phyloP scores from a whole-genome alignment of 1,140 invertebrate species.

The Seison nebaliae region DNA sequence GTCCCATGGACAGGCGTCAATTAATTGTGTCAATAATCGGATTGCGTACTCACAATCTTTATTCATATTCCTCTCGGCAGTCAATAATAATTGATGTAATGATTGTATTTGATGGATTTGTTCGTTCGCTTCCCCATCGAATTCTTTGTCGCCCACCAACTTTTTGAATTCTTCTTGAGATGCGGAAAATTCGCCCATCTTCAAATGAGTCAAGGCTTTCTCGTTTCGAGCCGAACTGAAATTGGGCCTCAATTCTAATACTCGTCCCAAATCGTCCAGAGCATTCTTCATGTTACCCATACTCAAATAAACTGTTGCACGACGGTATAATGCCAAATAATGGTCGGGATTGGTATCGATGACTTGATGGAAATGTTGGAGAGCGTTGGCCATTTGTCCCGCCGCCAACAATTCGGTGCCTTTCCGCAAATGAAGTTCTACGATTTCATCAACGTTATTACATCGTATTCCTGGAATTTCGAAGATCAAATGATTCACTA shows the following conservation, averaged over 20 bases:
- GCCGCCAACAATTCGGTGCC: conserved; percentile 61
- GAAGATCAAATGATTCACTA: too few species aligned
- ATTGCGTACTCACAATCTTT: conserved; percentile 44
- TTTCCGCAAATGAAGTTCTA: conserved; percentile 67
- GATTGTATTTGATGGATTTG: conserved; percentile 39
- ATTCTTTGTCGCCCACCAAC: too few species aligned
- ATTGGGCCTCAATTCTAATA: conserved; percentile 70
- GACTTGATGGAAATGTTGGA: conserved; percentile 87
- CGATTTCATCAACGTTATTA: conserved; percentile 41
- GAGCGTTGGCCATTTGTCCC: conserved; percentile 73
- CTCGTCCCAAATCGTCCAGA: conserved; percentile 62
- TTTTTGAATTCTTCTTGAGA: too few species aligned
- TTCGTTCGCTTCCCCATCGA: conserved; percentile 40
- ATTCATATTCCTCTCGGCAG: too few species aligned
- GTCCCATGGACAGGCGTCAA: conserved; percentile 72
- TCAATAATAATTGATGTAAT: conserved; percentile 39
- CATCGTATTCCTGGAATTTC: too few species aligned
- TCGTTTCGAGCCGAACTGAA: conserved; percentile 64
- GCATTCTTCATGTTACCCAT: conserved; percentile 80
- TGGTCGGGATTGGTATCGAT: conserved; percentile 82
- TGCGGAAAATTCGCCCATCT: conserved; percentile 52
- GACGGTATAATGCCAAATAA: conserved; percentile 51
- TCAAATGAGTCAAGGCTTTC: conserved; percentile 55
- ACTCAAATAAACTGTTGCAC: conserved; percentile 82
- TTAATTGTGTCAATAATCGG: conserved; percentile 39